Percentiles rank a stretch among this genome's conserved stretches.
phyloP scores from a whole-genome alignment of 2,888 invertebrate species.

The Pristionchus entomophagus region DNA sequence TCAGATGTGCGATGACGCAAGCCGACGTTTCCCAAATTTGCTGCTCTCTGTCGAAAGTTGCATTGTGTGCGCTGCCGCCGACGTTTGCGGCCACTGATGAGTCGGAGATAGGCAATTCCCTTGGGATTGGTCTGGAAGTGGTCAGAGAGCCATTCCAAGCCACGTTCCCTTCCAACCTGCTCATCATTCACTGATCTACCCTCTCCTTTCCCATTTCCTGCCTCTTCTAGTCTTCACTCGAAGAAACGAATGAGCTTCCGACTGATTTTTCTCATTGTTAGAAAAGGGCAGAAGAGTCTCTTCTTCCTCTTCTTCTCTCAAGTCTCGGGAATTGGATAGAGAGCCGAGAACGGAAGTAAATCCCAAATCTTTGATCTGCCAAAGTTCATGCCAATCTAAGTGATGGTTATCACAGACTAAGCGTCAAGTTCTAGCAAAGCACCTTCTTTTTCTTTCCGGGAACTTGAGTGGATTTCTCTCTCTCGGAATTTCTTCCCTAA shows the following conservation, averaged over 20 bases:
- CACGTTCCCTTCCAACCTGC: too few relatives aligned
- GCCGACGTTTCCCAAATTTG: constrained; percentile 18
- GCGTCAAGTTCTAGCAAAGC: too few relatives aligned
- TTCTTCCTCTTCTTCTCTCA: background rate
- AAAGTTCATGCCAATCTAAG: too few relatives aligned
- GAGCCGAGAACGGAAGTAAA: background rate
- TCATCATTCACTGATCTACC: too few relatives aligned
- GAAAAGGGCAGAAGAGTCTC: background rate
- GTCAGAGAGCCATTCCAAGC: too few relatives aligned
- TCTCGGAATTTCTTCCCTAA: background rate
- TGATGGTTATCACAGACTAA: too few relatives aligned
- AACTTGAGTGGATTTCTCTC: background rate
- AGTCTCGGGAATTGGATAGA: background rate
- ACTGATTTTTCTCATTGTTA: constrained; percentile 38
- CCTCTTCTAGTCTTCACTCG: background rate
- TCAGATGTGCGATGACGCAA: background rate
- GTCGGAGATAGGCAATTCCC: background rate
- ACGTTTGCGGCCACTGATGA: constrained; percentile 1
- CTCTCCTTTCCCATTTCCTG: too few relatives aligned
- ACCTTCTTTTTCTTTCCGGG: too few relatives aligned
- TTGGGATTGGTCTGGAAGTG: background rate
- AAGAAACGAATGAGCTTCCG: constrained; percentile 25
- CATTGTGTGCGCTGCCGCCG: background rate
- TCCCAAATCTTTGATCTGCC: too few relatives aligned
- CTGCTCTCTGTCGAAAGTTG: background rate